Evolutionary conservation across 1,140 invertebrate species (phyloP).

Genomic region (Achatina immaculata): DNA sequence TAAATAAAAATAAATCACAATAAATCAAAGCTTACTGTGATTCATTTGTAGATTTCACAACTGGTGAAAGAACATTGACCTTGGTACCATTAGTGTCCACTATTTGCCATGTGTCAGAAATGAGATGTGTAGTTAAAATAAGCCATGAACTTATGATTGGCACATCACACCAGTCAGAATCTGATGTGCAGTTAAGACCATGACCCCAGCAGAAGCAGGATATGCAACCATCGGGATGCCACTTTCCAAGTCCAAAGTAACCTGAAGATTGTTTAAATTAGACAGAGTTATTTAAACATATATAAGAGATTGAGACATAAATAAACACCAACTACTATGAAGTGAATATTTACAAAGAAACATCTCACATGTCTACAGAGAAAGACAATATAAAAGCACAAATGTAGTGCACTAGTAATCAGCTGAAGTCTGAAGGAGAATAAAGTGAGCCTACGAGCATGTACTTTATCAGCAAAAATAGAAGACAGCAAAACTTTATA

Average conservation of each 20-base stretch:
- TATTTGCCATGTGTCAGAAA: not conserved
- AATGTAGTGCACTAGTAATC: too few relatives aligned
- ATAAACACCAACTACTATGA: too few relatives aligned
- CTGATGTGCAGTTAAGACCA: slow-evolving; percentile 8
- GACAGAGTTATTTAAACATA: too few relatives aligned
- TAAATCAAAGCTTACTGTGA: not conserved
- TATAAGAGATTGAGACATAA: too few relatives aligned
- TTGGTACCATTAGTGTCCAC: slow-evolving; percentile 2
- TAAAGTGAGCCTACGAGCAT: too few relatives aligned
- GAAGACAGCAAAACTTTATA: too few relatives aligned
- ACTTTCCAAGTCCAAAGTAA: slow-evolving; percentile 28
- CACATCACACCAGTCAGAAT: not conserved
- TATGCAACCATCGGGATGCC: slow-evolving; percentile 27
- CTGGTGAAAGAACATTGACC: not conserved
- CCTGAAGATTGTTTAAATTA: slow-evolving; percentile 28
- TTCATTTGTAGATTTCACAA: not conserved
- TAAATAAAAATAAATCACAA: not conserved
- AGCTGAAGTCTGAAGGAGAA: too few relatives aligned
- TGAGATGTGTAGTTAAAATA: not conserved
- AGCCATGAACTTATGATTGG: slow-evolving; percentile 15
- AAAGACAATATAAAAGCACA: too few relatives aligned
- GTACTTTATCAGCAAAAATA: too few relatives aligned
- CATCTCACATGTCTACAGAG: too few relatives aligned
- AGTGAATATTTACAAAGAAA: too few relatives aligned
- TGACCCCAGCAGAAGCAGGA: slow-evolving; percentile 28